Evolutionary conservation across 2,888 invertebrate genomes (phyloP), one percentile per base, ranked within the genome.

Genomic region (Dione juno): DNA sequence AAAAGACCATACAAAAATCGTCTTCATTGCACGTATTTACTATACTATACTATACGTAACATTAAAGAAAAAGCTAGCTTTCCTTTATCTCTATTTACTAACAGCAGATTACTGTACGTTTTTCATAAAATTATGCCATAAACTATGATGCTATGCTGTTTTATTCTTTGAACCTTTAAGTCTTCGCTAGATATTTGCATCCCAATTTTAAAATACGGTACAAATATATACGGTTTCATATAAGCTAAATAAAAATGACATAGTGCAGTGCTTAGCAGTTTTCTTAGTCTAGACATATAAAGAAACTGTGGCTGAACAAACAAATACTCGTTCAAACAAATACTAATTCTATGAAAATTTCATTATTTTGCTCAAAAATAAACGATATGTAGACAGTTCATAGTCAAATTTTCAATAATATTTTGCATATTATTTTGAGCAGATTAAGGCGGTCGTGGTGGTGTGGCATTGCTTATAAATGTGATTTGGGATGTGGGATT

Each of bases 251-350:
- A 21, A 69, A 64, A 69, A 64, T 41, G 64, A 54, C 45, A 45
- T 19, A 57, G 40, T 69, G 28, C 37, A 68, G 61, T 50, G 40
- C 45, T 67, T 54, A 19, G 50, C 52, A 19, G 52, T 64, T 50
- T 64, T 64, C 52, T 52, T 52, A 40, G 64, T 64, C 64, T 64
- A 50, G 40, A 52, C 64, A 16, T 52, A 50, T 50, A 52, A 64
- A 64, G 43, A 50, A 64, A 52, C 13, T 50, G 50, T 37, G 35
- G 37, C 35, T 48, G n/a, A 16, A 45, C 7, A 61, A 61, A 61
- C 61, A 40, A 37, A 40, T 52, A 14, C 37, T 40, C 19, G 14
- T 37, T n/a, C 7, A 61, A 61, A 61, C 61, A 40, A 37, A 40
- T 52, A 14, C 37, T 40, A 64, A 52, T 64, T 52, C 21, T 64